Base-by-base conservation (phyloP, 2,888 invertebrate genomes). In the Adelphocoris suturalis region DNA sequence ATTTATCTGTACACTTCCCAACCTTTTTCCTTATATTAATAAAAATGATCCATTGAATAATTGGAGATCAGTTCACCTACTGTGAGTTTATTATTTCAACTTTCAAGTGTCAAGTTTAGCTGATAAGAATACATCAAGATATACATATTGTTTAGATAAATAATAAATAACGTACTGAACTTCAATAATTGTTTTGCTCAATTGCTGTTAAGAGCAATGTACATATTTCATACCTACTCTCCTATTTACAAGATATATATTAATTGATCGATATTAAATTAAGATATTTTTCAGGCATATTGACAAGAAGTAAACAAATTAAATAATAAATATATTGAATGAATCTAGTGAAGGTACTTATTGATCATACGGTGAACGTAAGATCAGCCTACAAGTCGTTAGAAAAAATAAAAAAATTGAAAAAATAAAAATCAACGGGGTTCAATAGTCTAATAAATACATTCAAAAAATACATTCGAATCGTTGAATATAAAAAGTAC, bases 1-100 rank as follows among this genome's bases (percentile, higher is more conserved):
- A 85, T 90, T 78, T 76, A 75, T 84, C 76, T 89, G 81, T 84
- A 84, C 82, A 85, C 27, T 52, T 78, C 28, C 78, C 78, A 78
- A 78, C 78, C 47, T 78, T 78, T 88, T 80, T 78, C 75, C 76
- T 80, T 55, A 76, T 23, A 12, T 80, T 88, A 23, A 68, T 68
- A 68, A 19, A 76, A 88, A 78, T 78, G 78, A 78, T 78, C 78
- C 78, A 78, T 46, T 52, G 47, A 47, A 82, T 52, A 52, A 82
- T 68, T 68, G 68, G 82, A 82, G 82, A 82, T 82, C 82, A 82
- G 82, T 82, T n/a, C 82, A 52, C 52, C 82, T 52, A 82, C 82
- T 27, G 68, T 68, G 68, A 80, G 23, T 80, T 80, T 48, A 28
- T 48, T 82, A 28, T 82, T 82, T 82, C 82, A 48, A 48, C 82